These are phyloP conservation scores for Bovichtus diacanthus DNA, from an alignment of 2,797 vertebrate species.

Conservation along the genomic window DNA sequence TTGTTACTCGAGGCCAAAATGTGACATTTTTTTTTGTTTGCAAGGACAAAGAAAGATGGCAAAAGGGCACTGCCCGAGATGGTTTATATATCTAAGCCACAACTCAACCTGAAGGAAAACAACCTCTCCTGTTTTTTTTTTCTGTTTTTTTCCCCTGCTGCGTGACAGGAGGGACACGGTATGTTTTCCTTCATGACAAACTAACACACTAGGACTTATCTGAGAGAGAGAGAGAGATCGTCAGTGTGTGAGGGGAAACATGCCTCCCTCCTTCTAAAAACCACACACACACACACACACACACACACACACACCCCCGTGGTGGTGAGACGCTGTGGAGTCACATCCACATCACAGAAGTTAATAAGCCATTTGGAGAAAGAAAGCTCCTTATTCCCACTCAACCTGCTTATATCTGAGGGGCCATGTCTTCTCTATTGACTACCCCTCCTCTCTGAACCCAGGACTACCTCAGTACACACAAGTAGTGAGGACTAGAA, in stretches of 20 bases:
- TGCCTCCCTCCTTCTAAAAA: constrained; percentile 14
- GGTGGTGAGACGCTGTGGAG: constrained; percentile 14
- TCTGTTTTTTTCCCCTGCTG: constrained; percentile 1
- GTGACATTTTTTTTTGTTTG: constrained; percentile 38
- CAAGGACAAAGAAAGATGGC: constrained; percentile 38
- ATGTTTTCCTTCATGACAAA: constrained; percentile 21
- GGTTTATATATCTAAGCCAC: constrained; percentile 46
- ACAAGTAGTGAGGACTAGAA: neutral
- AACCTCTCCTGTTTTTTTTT: constrained; percentile 13
- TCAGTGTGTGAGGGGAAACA: neutral
- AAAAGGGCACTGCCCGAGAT: constrained; percentile 31
- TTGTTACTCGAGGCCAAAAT: constrained; percentile 32
- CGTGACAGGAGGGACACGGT: neutral
- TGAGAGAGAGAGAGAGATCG: neutral
- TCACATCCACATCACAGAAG: constrained; percentile 10
- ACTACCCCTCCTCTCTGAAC: constrained; percentile 21
- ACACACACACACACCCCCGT: too few species aligned
- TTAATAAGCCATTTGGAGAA: constrained; percentile 32
- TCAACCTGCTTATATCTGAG: constrained; percentile 6
- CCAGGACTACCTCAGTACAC: constrained; percentile 69
- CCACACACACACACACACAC: constrained; percentile 22
- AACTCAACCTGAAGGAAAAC: constrained; percentile 40
- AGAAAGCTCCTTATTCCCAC: constrained; percentile 9
- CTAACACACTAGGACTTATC: constrained; percentile 17
- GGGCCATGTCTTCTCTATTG: constrained; percentile 19